Evolutionary conservation across 2,113 vertebrate species (phyloP), one percentile per base, ranked within the genome.

Genomic region (Carlito syrichta): DNA sequence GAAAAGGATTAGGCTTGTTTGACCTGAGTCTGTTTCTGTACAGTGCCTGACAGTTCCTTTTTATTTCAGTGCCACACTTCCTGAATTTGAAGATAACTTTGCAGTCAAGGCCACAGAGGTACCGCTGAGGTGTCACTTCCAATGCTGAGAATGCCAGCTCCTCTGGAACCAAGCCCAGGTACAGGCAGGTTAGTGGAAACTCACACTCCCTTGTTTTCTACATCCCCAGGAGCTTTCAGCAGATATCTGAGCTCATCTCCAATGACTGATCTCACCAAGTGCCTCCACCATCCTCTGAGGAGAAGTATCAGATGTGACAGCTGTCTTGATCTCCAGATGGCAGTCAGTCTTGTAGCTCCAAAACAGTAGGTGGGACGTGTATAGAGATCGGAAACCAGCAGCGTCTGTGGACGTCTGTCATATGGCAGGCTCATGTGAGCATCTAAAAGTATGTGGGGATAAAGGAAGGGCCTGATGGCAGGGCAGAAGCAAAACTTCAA

Each of bases 21-120:
- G 9, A 1, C 27, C 38, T 60, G 58, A 96, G 40, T 79, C 56
- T 23, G 5, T 94, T 95, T 82, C 74, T 86, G 30, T 50, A 23
- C 23, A 43, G 2, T 0, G 0, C 60, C 89, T 62, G 84, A 92
- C 69, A 85, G 56, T 16, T 23, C 11, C 5, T 38, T 96, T 89
- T 40, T 40, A 89, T 95, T 97, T 96, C n/a, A 17, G 52, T 5
- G 52, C 23, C 20, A n/a, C 54, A 89, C 90, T 96, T 88, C 32
- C 92, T 40, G 0, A 85, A 96, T 91, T 73, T 87, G 76, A 90
- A 94, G 78, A 95, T 74, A 54, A 25, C 50, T 62, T 71, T 50
- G 3, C 38, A 79, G 74, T 95, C 0, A 2, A 94, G 62, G 62
- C 66, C 87, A 76, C 0, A 0, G 12, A 1, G 0, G 60, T 79